These are phyloP conservation scores for Stegastes partitus DNA, from an alignment of 2,113 vertebrate genomes.

Conservation along the genomic window DNA sequence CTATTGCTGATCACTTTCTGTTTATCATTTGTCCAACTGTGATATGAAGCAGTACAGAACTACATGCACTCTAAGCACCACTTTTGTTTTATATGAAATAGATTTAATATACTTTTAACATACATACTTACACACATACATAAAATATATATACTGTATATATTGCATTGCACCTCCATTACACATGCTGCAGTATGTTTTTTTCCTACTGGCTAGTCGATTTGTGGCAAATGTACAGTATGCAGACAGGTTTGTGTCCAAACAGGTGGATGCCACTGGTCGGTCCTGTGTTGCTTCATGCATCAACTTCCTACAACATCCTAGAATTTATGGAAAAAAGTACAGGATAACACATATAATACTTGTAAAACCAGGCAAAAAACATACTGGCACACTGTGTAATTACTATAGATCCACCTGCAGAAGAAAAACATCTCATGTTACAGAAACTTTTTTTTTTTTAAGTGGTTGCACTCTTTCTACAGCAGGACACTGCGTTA, in stretches of 20 bases:
- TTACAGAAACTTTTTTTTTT: background rate
- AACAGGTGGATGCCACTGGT: slow-evolving; percentile 21
- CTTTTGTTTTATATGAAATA: slow-evolving; percentile 79
- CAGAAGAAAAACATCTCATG: slow-evolving; percentile 20
- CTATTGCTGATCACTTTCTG: slow-evolving; percentile 4
- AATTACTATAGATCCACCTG: slow-evolving; percentile 19
- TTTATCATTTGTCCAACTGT: slow-evolving; percentile 4
- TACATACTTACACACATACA: slow-evolving; percentile 72
- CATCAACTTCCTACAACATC: slow-evolving; percentile 7
- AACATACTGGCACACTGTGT: slow-evolving; percentile 10
- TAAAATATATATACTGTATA: slow-evolving; percentile 65
- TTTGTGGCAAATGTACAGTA: slow-evolving; percentile 55
- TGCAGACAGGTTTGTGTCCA: slow-evolving; percentile 30
- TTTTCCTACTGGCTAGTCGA: slow-evolving; percentile 55
- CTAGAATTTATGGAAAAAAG: background rate
- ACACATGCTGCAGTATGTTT: slow-evolving; percentile 67
- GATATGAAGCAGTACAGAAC: slow-evolving; percentile 23
- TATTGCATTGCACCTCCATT: slow-evolving; percentile 70
- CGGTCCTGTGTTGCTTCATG: slow-evolving; percentile 11
- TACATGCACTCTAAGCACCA: slow-evolving; percentile 45
- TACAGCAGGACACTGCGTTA: background rate
- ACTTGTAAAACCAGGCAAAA: slow-evolving; percentile 35
- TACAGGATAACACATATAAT: slow-evolving; percentile 15
- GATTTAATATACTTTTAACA: slow-evolving; percentile 82
- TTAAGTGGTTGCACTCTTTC: slow-evolving; percentile 21